phyloP scores from a whole-genome alignment of 2,113 vertebrate species.

The Nycticebus coucang region DNA sequence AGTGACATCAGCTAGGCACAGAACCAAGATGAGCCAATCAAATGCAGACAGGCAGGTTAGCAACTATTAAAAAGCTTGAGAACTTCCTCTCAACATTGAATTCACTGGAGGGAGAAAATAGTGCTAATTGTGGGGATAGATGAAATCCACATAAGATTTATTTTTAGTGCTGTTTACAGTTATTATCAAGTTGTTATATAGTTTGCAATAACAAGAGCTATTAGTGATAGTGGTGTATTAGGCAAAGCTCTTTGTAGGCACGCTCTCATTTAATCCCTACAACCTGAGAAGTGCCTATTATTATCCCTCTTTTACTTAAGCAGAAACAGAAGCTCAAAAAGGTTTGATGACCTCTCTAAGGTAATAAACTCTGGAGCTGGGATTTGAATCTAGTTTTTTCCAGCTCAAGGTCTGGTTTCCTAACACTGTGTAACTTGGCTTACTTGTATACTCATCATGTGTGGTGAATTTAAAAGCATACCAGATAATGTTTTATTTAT shows the following conservation, averaged over 20 bases:
- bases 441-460: not conserved
- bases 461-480: constrained; percentile 24
- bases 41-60: not conserved
- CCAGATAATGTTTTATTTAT: constrained; percentile 41
- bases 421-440: constrained; percentile 26
- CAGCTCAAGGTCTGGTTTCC: not conserved
- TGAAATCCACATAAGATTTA: not conserved
- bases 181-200: not conserved
- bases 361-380: not conserved
- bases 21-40: not conserved
- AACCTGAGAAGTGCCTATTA: not conserved
- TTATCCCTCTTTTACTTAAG: not conserved
- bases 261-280: not conserved
- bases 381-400: not conserved
- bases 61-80: not conserved
- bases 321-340: not conserved
- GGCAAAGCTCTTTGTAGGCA: not conserved
- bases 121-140: not conserved
- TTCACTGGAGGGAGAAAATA: not conserved
- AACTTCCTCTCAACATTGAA: not conserved
- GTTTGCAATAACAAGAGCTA: not conserved
- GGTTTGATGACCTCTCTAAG: not conserved
- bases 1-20: not conserved
- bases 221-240: not conserved
- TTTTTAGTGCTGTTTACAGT: not conserved